Evolutionary conservation across 1,140 invertebrate genomes (phyloP), one percentile per base, ranked within the genome.

Genomic region (Oreohelix idahoensis): DNA sequence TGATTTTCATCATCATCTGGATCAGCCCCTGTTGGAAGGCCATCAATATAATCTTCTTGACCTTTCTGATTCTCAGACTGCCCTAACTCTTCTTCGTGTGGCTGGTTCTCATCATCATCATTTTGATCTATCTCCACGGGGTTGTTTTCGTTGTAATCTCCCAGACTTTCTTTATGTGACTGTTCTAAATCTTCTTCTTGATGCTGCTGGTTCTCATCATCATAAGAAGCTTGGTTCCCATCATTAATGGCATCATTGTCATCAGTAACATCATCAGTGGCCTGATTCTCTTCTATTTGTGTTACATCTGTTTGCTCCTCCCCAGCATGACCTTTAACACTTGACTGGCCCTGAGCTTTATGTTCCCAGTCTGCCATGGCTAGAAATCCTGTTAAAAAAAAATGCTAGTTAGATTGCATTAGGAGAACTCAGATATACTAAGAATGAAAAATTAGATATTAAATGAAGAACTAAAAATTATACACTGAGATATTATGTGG

Each of bases 251-350:
- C 23, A 2, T 15, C 8, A 58, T 58, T n/a, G 2, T 58, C 71
- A 70, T 86, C 74, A 39, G 32, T 83, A 70, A 38, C 84, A 53
- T 74, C 81, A 26, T 35, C 75, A n/a, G 74, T 63, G 13, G 58
- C 73, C 32, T 63, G 66, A 76, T 81, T 66, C 23, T 84, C 73
- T 53, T 78, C 78, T 23, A 84, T 79, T 77, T 83, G 58, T 81
- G 75, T 76, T 74, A 58, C 79, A 63, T 75, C 74, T 58, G 63
- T 70, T 83, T 66, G 35, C 36, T 84, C 81, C 74, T 58, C 53
- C 45, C 80, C 39, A 29, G 32, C 36, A 76, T 51, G 32, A 26
- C 36, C 74, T 83, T 83, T 71, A 35, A 83, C 42, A 32, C 23
- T 75, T 58, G 81, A 38, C 45, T 45, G 32, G 32, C 84, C 66